Evolutionary conservation across 2,113 vertebrate genomes (phyloP).

Genomic region (Reinhardtius hippoglossoides): DNA sequence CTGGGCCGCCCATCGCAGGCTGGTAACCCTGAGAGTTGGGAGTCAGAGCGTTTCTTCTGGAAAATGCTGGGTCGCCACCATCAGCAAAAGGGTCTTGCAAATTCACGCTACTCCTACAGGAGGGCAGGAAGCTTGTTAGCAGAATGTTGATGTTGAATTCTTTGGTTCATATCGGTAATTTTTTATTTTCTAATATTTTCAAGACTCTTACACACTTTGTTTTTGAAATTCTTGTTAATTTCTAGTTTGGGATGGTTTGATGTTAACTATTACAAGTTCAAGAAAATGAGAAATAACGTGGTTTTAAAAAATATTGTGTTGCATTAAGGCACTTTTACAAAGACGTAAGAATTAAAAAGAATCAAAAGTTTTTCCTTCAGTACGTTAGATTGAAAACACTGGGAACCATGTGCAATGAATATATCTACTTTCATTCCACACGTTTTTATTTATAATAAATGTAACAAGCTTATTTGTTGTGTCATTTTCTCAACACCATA

Average conservation of each 20-base stretch:
- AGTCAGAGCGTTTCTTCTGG: conserved; percentile 94
- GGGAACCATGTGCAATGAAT: too few species aligned
- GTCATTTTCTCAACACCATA: too few species aligned
- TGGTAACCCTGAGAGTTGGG: conserved; percentile 96
- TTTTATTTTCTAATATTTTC: background rate
- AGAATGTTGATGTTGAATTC: background rate
- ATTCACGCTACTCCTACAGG: conserved; percentile 91
- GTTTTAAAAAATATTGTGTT: too few species aligned
- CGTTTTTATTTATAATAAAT: too few species aligned
- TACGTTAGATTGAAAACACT: too few species aligned
- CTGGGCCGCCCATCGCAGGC: conserved; percentile 92
- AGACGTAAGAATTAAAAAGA: too few species aligned
- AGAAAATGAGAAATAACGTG: too few species aligned
- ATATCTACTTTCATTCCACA: background rate
- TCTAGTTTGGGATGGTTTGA: background rate
- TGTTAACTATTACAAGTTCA: too few species aligned
- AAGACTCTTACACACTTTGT: background rate
- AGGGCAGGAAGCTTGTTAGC: background rate
- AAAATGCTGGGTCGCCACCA: conserved; percentile 92
- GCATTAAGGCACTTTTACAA: too few species aligned
- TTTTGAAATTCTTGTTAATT: background rate
- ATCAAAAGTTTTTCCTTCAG: too few species aligned
- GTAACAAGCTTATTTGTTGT: too few species aligned
- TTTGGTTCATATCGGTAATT: background rate
- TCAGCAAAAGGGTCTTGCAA: conserved; percentile 97